These are phyloP conservation scores for Lanius collurio DNA, from an alignment of 2,113 vertebrate genomes.

Conservation along the genomic window DNA sequence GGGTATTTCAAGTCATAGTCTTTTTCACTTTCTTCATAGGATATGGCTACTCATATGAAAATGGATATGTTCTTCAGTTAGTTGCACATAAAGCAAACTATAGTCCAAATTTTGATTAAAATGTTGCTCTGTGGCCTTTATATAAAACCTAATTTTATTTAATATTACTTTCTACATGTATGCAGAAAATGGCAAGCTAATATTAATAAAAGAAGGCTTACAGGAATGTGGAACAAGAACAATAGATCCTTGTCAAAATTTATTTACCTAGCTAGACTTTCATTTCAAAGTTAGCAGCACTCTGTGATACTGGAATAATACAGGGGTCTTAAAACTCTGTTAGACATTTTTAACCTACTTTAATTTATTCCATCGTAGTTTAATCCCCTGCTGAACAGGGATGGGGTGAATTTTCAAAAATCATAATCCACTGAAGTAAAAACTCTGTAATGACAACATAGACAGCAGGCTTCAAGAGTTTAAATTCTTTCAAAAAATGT, in stretches of 20 bases:
- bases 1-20: neutral
- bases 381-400: constrained; percentile 69
- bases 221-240: constrained; percentile 43
- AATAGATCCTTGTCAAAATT: constrained; percentile 67
- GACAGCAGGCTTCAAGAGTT: constrained; percentile 70
- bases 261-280: constrained; percentile 78
- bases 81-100: constrained; percentile 42
- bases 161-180: constrained; percentile 71
- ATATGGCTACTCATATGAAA: neutral
- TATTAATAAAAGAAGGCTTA: constrained; percentile 80
- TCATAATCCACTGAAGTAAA: constrained; percentile 73
- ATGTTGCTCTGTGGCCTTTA: constrained; percentile 68
- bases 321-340: constrained; percentile 70
- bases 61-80: neutral
- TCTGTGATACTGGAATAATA: constrained; percentile 63
- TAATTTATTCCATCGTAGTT: constrained; percentile 76
- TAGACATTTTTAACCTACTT: constrained; percentile 74
- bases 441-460: constrained; percentile 74
- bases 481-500: constrained; percentile 73
- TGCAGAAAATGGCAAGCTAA: constrained; percentile 66
- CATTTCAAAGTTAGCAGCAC: constrained; percentile 71
- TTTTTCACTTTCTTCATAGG: neutral
- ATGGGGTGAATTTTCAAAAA: constrained; percentile 68
- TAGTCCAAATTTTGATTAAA: constrained; percentile 73
- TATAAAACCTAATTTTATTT: constrained; percentile 73